Base-by-base conservation (phyloP, 2,113 vertebrate species). In the Callithrix jacchus region DNA sequence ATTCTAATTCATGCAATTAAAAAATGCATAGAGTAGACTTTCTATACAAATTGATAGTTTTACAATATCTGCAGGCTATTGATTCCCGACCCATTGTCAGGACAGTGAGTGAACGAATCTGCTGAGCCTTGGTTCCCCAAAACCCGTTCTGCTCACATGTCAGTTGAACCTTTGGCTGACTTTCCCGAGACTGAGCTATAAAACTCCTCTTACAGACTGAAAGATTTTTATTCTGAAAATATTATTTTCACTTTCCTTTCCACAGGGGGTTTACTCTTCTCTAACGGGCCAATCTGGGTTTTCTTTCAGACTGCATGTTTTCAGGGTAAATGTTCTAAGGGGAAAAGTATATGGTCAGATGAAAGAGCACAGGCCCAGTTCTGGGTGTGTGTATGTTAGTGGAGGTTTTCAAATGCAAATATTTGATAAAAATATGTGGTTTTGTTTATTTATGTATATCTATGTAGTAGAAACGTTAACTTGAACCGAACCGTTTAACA, bases 401-500 rank as follows among this genome's bases (percentile, higher is more conserved):
- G 27, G 30, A 70, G 76, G 87, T 82, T 98, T 98, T 97, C 95
- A 97, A 96, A 95, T 86, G 87, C 94, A 97, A 97, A 92, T 91
- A 91, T 83, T 76, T 88, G 96, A 97, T 91, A 96, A 96, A 96
- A 97, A 96, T 93, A 93, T 66, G 85, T 79, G 96, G 92, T 90
- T 98, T 96, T 97, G 97, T 91, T 93, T 97, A 85, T 98, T 97
- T 95, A 61, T 93, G 71, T 97, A 40, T 74, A 77, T 95, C 94
- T 85, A 76, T 97, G 85, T 90, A 94, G 97, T 83, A 86, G 97
- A 98, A 98, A 98, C 8, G 87, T 97, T 98, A 93, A 95, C 95
- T 97, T 93, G 89, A 98, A 97, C 93, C 66, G 97, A 98, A 96
- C 96, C 12, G 0, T 98, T 98, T 97, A 96, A 97, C 70, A 0